phyloP scores from a whole-genome alignment of 2,797 vertebrate genomes.

The Pelobates cultripes region DNA sequence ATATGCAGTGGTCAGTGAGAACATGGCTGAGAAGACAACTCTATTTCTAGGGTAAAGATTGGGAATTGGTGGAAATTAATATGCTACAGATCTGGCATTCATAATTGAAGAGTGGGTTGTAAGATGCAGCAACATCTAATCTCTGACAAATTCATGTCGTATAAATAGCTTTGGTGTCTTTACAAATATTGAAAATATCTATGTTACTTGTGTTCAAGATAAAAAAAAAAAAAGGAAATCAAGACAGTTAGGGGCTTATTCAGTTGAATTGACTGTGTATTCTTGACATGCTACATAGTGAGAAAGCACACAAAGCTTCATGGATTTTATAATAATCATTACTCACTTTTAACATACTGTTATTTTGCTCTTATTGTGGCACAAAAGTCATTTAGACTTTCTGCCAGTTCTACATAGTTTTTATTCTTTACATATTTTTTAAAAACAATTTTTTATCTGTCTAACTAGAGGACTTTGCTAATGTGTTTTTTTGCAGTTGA shows the following conservation, averaged over 20 bases:
- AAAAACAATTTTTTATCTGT: slow-evolving; percentile 33
- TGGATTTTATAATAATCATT: not conserved
- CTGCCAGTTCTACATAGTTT: not conserved
- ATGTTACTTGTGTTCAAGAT: not conserved
- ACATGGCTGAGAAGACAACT: no score
- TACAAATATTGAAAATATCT: not conserved
- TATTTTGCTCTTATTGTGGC: not conserved
- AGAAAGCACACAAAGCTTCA: not conserved
- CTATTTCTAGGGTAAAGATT: no score
- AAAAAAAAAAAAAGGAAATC: not conserved
- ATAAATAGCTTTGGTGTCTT: not conserved
- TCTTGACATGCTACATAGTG: not conserved
- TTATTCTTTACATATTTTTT: not conserved
- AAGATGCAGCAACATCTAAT: no score
- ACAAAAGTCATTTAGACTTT: slow-evolving; percentile 1
- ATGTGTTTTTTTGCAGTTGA: not conserved
- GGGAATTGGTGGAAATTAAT: no score
- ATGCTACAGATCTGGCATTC: no score
- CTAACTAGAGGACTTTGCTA: not conserved
- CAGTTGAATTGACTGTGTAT: not conserved
- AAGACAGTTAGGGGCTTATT: not conserved
- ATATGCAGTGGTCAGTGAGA: no score
- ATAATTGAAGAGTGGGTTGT: no score
- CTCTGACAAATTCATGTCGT: no score
- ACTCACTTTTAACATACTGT: not conserved